Conservation (phyloP, 2,113 vertebrate genomes). For the Cettia cetti region DNA sequence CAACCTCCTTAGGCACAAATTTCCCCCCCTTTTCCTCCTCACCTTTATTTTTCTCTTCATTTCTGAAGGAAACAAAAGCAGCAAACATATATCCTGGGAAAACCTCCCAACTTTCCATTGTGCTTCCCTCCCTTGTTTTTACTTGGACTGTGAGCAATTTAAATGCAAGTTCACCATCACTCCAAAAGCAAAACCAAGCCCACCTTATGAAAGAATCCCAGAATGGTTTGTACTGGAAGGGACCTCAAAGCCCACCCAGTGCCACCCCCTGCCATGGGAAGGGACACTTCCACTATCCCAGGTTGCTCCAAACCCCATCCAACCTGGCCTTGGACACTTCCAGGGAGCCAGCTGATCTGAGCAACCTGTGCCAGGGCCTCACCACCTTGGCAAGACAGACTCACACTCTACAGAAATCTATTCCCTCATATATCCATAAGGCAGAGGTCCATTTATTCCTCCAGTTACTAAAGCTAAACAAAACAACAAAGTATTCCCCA, state of each 20-base stretch:
- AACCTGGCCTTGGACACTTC: background rate
- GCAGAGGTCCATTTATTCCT: background rate
- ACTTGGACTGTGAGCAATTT: background rate
- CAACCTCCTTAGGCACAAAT: background rate
- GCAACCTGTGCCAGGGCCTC: background rate
- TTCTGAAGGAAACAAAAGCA: constrained; percentile 6
- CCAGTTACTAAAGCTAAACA: background rate
- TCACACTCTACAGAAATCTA: background rate
- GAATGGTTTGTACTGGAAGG: background rate
- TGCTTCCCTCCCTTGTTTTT: background rate
- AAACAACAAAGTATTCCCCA: background rate
- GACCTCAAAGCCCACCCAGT: background rate
- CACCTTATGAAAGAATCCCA: background rate
- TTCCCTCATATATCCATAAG: background rate
- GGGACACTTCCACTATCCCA: background rate
- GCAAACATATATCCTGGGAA: background rate
- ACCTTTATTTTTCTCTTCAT: background rate
- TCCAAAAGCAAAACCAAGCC: background rate
- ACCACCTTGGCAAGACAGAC: background rate
- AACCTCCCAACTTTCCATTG: background rate
- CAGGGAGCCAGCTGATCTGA: background rate
- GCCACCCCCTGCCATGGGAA: background rate
- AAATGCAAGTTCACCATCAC: background rate
- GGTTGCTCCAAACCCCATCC: background rate
- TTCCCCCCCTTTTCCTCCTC: background rate